Conservation (phyloP, 2,113 vertebrate genomes). For the human (Homo sapiens) region DNA sequence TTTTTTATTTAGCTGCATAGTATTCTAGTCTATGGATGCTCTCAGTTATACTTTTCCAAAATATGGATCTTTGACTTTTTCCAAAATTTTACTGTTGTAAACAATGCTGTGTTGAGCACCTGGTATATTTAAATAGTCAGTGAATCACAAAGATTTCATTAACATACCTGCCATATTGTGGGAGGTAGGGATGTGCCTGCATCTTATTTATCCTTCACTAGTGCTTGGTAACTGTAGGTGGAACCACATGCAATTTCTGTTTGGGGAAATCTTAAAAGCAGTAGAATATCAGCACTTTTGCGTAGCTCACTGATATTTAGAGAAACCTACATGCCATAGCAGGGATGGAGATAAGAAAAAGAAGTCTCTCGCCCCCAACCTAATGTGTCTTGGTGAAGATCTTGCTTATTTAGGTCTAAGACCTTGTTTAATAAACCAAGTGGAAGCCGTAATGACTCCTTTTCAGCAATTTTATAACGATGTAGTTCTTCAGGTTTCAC, state of each 20-base stretch:
- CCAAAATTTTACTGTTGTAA: neutral
- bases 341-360: neutral
- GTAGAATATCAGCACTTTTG: neutral
- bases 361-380: neutral
- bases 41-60: slow-evolving; percentile 26
- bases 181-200: neutral
- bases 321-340: neutral
- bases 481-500: neutral
- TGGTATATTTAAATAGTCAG: neutral
- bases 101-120: neutral
- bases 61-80: neutral
- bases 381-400: neutral
- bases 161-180: neutral
- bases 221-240: neutral
- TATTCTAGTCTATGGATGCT: neutral
- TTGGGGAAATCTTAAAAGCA: neutral
- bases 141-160: neutral
- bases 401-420: neutral
- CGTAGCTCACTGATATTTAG: neutral
- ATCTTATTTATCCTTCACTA: neutral
- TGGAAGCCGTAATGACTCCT: neutral
- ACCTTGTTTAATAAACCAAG: neutral
- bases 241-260: neutral
- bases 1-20: neutral
- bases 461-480: neutral